phyloP scores from a whole-genome alignment of 2,797 vertebrate genomes.

The Betta splendens region DNA sequence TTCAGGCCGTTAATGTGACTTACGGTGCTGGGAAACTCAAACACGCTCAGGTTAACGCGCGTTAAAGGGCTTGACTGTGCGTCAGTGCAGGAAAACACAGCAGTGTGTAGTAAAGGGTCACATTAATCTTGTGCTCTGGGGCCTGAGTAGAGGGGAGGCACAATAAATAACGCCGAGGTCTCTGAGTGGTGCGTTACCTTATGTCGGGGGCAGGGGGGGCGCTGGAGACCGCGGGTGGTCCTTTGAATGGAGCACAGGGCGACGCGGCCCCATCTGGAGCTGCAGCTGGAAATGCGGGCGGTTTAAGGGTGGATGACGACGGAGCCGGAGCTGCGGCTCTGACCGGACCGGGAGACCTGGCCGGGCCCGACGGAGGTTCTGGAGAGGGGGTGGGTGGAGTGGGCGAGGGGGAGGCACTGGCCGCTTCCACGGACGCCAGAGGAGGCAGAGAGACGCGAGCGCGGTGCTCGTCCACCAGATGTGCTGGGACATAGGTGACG shows the following conservation, averaged over 20 bases:
- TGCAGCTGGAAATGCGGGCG: constrained; percentile 26
- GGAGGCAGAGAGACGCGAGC: constrained; percentile 75
- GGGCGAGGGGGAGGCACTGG: constrained; percentile 60
- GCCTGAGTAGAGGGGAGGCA: constrained; percentile 39
- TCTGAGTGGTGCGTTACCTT: constrained; percentile 65
- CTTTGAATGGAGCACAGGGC: constrained; percentile 34
- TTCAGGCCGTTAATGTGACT: constrained; percentile 57
- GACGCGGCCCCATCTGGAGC: constrained; percentile 35
- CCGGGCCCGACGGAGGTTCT: constrained; percentile 25
- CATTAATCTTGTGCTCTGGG: constrained; percentile 54
- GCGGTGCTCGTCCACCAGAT: constrained; percentile 86
- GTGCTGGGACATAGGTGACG: constrained; percentile 87
- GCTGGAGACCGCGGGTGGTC: constrained; percentile 22
- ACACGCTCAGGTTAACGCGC: constrained; percentile 26
- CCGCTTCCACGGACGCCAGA: constrained; percentile 69
- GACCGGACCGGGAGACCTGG: constrained; percentile 28
- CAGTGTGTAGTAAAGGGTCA: constrained; percentile 56
- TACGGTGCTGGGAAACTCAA: constrained; percentile 29
- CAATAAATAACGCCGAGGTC: constrained; percentile 48
- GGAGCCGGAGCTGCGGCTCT: constrained; percentile 3
- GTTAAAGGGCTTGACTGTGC: constrained; percentile 30
- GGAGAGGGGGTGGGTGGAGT: constrained; percentile 47
- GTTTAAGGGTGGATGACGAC: constrained; percentile 26
- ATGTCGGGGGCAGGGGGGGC: constrained; percentile 54
- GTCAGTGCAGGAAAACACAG: constrained; percentile 49